A percentile compares a stretch with the other conserved stretches of the same genome.
phyloP scores from a whole-genome alignment of 2,797 vertebrate genomes.

The Lepus oiostolus region DNA sequence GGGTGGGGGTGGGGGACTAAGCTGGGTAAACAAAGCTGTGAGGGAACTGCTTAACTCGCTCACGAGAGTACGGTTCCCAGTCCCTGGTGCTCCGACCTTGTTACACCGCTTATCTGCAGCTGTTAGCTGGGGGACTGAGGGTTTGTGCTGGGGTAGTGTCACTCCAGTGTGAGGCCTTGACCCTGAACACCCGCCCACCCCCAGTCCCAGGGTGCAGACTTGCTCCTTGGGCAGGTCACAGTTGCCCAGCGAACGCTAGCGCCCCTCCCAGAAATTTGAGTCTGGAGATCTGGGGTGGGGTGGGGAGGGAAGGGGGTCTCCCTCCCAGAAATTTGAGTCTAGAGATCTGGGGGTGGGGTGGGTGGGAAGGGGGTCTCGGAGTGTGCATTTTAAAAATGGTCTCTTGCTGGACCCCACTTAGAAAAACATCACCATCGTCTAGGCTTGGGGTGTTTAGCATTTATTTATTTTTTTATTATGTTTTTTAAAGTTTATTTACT shows the following conservation, averaged over 20 bases:
- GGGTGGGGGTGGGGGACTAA: no score
- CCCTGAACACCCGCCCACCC: not conserved
- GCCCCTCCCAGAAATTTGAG: not conserved
- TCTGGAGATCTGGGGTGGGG: not conserved
- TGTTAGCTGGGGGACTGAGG: constrained; percentile 7
- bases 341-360: not conserved
- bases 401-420: not conserved
- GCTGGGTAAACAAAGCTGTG: not conserved
- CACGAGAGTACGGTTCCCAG: not conserved
- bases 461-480: not conserved
- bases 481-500: no score
- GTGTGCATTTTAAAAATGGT: not conserved
- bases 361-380: not conserved
- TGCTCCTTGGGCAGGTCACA: no score
- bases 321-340: not conserved
- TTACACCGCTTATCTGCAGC: not conserved
- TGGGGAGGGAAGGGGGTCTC: not conserved
- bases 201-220: no score
- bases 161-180: not conserved
- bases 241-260: not conserved
- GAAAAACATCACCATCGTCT: not conserved
- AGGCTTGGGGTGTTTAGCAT: not conserved
- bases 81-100: not conserved
- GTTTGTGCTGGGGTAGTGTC: not conserved
- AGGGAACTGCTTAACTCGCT: not conserved